A percentile compares a stretch with the other conserved stretches of the same genome.
phyloP scores from a whole-genome alignment of 2,113 vertebrate genomes.

The Mesoclemmys tuberculata region DNA sequence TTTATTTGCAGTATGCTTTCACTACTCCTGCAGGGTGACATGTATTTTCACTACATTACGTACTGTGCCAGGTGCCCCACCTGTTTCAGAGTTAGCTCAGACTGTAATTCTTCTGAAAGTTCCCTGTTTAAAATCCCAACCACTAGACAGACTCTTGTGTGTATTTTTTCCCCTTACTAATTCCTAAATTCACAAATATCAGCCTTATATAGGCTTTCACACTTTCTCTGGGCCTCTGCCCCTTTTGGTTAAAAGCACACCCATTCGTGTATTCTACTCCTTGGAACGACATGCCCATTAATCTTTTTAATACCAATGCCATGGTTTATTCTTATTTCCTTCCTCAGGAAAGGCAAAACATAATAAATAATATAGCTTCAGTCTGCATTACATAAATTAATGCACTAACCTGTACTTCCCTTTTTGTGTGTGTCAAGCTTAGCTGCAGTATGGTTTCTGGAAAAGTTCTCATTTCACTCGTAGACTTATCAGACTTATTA shows the following conservation, averaged over 20 bases:
- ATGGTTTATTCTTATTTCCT: neutral
- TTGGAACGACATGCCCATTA: neutral
- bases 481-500: constrained; percentile 28
- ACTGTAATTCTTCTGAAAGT: neutral
- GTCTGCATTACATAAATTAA: neutral
- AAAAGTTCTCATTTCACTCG: constrained; percentile 20
- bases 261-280: neutral
- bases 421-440: neutral
- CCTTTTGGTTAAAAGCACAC: neutral
- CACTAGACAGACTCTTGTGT: neutral
- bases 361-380: neutral
- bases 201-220: neutral
- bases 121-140: neutral
- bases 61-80: neutral
- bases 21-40: neutral
- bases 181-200: neutral
- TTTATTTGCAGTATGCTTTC: neutral
- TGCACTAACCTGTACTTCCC: neutral
- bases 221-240: neutral
- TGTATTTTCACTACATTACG: neutral
- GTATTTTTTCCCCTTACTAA: neutral
- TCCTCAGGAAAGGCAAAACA: neutral
- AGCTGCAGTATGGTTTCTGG: neutral
- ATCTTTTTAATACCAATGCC: neutral
- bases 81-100: neutral